Base-by-base conservation (phyloP, 2,888 invertebrate species). In the Cephus pygmeus region DNA sequence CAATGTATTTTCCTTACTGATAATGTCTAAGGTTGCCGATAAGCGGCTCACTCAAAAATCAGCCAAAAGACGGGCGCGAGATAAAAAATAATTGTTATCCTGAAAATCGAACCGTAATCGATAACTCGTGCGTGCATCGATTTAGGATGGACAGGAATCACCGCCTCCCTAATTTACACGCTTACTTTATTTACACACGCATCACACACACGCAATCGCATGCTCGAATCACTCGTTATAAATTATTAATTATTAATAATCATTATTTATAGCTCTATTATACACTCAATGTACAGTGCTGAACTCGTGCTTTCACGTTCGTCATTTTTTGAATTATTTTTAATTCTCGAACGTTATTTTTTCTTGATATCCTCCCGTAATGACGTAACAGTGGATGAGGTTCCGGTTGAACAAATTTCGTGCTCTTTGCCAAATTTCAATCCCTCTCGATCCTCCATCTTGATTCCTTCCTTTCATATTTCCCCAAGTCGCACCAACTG, bases 231-330 rank as follows among this genome's bases (percentile, higher is more conserved):
- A 79, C 81, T 77, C 56, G 71, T 69, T 80, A 84, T 83, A 83
- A 85, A 84, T 84, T 82, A 84, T 79, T 79, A 79, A 83, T 81
- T 81, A 82, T 79, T 79, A 74, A 75, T 69, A 75, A 75, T 73
- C 68, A 78, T 76, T 35, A 78, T 76, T 79, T 81, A 81, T 81
- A 76, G 77, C 77, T 77, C 83, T 85, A 83, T 84, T 76, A 84
- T 84, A 85, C 85, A 85, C 77, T 82, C 77, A 83, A 83, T 84
- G 79, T 83, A 84, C 84, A 85, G 76, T 80, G 82, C 81, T 77
- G 79, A 81, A 78, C 78, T 83, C 77, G 76, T 78, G 74, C 35
- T 76, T 80, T 80, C 75, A 75, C 35, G 69, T 75, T 31, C 30
- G 75, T 77, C 77, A 71, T 36, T 75, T 75, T n/a, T 34, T 11